Base-by-base conservation (phyloP, 2,888 invertebrate species). In the Drymonia ruficornis region DNA sequence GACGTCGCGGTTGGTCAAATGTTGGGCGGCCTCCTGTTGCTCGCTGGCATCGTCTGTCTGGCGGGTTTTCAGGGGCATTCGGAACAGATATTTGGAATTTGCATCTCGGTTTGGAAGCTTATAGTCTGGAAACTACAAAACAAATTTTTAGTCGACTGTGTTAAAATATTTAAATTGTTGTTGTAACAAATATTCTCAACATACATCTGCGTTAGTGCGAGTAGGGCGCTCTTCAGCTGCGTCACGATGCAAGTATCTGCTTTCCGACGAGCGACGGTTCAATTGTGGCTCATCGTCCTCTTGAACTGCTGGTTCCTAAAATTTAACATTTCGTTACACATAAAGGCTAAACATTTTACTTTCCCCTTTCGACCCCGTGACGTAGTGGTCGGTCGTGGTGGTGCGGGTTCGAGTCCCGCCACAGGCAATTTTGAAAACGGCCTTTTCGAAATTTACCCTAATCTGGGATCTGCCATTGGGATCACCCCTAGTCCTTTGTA, bases 71-170 rank as follows among this genome's bases (percentile, higher is more conserved):
- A 55, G 51, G 58, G 54, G 60, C 63, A 64, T 47, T 53, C 56
- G 63, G 36, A 50, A 44, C n/a, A 68, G 65, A 28, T 73, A 67
- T n/a, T 63, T 52, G 31, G 49, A 53, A 43, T 55, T 55, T 3
- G 62, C 46, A 13, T 76, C 73, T 46, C 71, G 69, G 61, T 55
- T 70, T 43, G 53, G 67, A 23, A 56, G 49, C 55, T 77, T 77
- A 31, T 65, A 66, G 23, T 77, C 80, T 67, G 79, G 62, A 70
- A 76, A 62, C 85, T 85, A 52, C 49, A 51, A 53, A 54, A 42
- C 47, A 52, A 16, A 31, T 31, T 47, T 34, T 34, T 38, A 42
- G n/a, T 40, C 7, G 1, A n/a, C 0, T 9, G 40, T 15, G 7
- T 15, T n/a, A 16, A 15, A 13, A 40, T n/a, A 15, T 19, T 19